Evolutionary conservation across 2,797 vertebrate species (phyloP), one percentile per base, ranked within the genome.

Genomic region (Hippoglossus hippoglossus): DNA sequence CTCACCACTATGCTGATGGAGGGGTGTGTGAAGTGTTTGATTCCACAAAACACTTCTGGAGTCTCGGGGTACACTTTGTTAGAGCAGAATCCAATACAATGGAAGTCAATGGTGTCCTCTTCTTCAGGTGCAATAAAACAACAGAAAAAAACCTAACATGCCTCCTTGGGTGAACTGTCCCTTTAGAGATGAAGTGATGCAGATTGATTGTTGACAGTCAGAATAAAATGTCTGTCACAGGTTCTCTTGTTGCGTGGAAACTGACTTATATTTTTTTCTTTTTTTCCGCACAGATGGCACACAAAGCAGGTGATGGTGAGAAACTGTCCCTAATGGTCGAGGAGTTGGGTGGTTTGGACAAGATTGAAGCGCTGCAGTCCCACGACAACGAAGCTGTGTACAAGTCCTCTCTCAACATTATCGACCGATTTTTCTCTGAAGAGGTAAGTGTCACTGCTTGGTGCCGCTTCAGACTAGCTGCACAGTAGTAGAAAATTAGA

Each of bases 311-410:
- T 1, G 96, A 97, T 83, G 92, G 83, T 11, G 96, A 96, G 31
- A 97, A 96, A 81, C 91, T 99, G 28, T 94, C 95, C 62, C 75
- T 97, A 67, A 95, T 97, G 94, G 95, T 98, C 49, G 97, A 99
- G 77, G 97, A 98, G 86, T 93, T 94, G 71, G 96, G 96, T 0
- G 97, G 97, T 55, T 86, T 99, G 70, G 97, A 98, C 64, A 96
- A 92, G 90, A 96, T 99, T 39, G 97, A 99, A 91, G 95, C 93
- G 10, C 93, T 99, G 3, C 97, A 98, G 90, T 93, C 91, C 0
- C 96, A 98, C 75, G 95, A 96, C 79, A 98, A 97, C 0, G 96
- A 98, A 46, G 91, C 94, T 21, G 94, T 98, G 2, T 97, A 97
- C 82, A 98, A 95, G 77, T 94, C 96, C 1, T 91, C 97, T 0